Evolutionary conservation across 2,797 vertebrate species (phyloP), one percentile per base, ranked within the genome.

Genomic region (Acanthis flammea): DNA sequence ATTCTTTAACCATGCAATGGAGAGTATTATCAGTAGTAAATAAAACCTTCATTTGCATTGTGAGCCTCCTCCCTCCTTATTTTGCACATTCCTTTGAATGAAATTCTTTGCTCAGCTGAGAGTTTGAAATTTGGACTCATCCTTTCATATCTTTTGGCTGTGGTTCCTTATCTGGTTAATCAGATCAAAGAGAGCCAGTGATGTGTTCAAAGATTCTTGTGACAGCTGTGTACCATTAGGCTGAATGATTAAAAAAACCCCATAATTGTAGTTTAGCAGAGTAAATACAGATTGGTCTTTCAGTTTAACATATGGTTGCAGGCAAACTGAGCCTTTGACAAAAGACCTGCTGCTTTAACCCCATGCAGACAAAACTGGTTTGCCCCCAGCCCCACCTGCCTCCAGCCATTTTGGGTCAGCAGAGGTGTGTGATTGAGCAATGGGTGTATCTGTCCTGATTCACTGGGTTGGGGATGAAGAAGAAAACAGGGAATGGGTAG

Each of bases 131-230:
- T 86, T 91, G 85, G 76, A 86, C 37, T 66, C 47, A 53, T 95
- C 51, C 47, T 96, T 96, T 90, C 82, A 63, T 37, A 51, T 94
- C 87, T 90, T 96, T 90, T 95, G 89, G 89, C 95, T 92, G 66
- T 18, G 4, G 48, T 83, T 94, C 66, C 18, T 75, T 93, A 80
- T 88, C 87, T 92, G 45, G 73, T 83, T 95, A 91, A 94, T 95
- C 78, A 91, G 51, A 78, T 95, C 89, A 90, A 93, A 94, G 89
- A 75, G 33, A 92, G 57, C 66, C 76, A 84, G 70, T 54, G 82
- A 81, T 92, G 87, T 94, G 79, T 91, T 91, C 67, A 90, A 86
- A 93, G 91, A 96, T 76, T 93, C 85, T 90, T 88, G 53, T 93
- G 90, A 81, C 90, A 96, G 82, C 92, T 92, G 92, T 78, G 76